phyloP scores from a whole-genome alignment of 2,113 vertebrate species.

The Notiomystis cincta region DNA sequence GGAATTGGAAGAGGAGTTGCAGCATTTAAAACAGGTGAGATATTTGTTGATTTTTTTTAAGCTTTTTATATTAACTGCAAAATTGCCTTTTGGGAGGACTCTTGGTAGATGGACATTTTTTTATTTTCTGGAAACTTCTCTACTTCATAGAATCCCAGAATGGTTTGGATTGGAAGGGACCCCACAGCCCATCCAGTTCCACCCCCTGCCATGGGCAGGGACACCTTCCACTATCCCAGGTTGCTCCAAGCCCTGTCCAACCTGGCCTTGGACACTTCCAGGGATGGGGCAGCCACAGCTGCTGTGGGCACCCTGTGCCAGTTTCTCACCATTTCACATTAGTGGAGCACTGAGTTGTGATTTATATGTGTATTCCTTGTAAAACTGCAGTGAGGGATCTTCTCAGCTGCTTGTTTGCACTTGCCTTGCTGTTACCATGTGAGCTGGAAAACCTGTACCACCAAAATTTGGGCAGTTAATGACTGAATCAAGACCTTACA shows the following conservation, averaged over 20 bases:
- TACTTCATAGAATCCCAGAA: neutral
- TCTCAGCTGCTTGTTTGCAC: neutral
- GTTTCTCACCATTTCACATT: neutral
- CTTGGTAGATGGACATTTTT: neutral
- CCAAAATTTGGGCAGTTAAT: neutral
- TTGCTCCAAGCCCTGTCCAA: fast-evolving
- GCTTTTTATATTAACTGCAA: neutral
- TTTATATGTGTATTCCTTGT: neutral
- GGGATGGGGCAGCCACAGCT: neutral
- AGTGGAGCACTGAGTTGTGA: neutral
- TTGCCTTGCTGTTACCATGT: neutral
- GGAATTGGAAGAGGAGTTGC: conserved; percentile 88
- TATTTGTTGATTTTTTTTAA: neutral
- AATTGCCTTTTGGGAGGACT: neutral
- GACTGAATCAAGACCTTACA: neutral
- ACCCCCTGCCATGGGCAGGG: neutral
- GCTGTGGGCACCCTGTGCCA: neutral
- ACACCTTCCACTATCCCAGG: neutral
- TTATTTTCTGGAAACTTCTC: neutral
- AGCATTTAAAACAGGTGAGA: conserved; percentile 86
- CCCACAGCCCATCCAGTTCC: neutral
- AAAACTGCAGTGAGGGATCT: neutral
- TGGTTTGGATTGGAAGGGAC: neutral
- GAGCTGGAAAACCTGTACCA: neutral
- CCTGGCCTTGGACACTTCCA: neutral